phyloP scores from a whole-genome alignment of 2,797 vertebrate species.

The Oryzias dopingdopingensis region DNA sequence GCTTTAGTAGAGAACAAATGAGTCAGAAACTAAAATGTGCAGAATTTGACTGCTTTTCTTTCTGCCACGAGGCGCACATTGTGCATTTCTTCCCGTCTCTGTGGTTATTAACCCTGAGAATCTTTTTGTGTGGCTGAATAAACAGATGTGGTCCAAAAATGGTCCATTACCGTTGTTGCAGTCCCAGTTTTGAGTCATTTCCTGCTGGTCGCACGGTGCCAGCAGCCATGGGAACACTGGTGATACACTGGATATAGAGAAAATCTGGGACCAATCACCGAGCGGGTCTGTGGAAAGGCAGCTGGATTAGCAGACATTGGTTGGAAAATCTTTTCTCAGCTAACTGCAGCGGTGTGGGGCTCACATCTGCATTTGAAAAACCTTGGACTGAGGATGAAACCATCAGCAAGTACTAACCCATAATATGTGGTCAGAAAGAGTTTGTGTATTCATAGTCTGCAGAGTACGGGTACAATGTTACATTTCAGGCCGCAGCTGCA shows the following conservation, averaged over 20 bases:
- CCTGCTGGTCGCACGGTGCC: constrained; percentile 54
- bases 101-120: constrained; percentile 67
- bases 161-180: constrained; percentile 64
- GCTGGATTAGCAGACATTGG: constrained; percentile 60
- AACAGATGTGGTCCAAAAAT: constrained; percentile 55
- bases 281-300: constrained; percentile 47
- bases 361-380: constrained; percentile 68
- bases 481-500: neutral
- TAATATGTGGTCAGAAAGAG: constrained; percentile 63
- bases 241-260: constrained; percentile 41
- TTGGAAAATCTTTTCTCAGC: constrained; percentile 68
- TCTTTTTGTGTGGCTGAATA: constrained; percentile 60
- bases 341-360: constrained; percentile 60
- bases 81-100: constrained; percentile 47
- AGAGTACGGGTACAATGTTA: constrained; percentile 54
- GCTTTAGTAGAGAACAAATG: constrained; percentile 19
- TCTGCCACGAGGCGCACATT: constrained; percentile 41
- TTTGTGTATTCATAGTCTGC: constrained; percentile 71
- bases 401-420: constrained; percentile 67
- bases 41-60: constrained; percentile 31
- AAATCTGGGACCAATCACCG: constrained; percentile 66
- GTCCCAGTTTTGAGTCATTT: constrained; percentile 63
- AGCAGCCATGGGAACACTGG: constrained; percentile 55
- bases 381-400: constrained; percentile 66
- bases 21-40: constrained; percentile 31